Conservation (phyloP, 2,888 invertebrate genomes). For the Saturnia japonica region DNA sequence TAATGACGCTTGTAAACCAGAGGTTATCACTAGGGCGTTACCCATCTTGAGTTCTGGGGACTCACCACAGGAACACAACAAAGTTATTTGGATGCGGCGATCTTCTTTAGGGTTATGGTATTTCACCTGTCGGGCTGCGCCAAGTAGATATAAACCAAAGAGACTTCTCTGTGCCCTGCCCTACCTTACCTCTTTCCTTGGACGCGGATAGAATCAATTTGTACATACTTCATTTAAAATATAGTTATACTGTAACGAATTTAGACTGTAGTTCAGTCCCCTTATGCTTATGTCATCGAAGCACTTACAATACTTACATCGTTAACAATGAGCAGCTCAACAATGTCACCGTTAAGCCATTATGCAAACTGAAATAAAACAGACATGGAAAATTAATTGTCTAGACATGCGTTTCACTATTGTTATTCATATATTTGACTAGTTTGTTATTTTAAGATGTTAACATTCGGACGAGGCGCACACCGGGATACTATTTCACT, state of each 20-base stretch:
- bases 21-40: no score
- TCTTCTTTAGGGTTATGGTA: no score
- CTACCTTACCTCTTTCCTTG: no score
- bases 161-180: no score
- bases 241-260: neutral
- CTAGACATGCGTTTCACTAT: conserved; percentile 13
- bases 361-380: conserved; percentile 14
- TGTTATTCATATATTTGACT: conserved; percentile 9
- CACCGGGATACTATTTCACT: neutral
- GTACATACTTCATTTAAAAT: neutral
- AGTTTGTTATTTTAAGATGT: conserved; percentile 16
- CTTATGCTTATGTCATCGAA: neutral
- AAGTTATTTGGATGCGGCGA: no score
- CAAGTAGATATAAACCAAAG: no score
- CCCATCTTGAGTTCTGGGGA: no score
- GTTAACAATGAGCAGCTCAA: conserved; percentile 35
- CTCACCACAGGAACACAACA: no score
- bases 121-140: no score
- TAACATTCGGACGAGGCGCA: neutral
- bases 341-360: conserved; percentile 20
- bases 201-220: no score
- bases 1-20: no score
- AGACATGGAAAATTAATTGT: conserved; percentile 13
- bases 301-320: conserved; percentile 13
- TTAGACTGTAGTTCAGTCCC: neutral